Conservation (phyloP, 2,888 invertebrate genomes). For the Sympetrum striolatum region DNA sequence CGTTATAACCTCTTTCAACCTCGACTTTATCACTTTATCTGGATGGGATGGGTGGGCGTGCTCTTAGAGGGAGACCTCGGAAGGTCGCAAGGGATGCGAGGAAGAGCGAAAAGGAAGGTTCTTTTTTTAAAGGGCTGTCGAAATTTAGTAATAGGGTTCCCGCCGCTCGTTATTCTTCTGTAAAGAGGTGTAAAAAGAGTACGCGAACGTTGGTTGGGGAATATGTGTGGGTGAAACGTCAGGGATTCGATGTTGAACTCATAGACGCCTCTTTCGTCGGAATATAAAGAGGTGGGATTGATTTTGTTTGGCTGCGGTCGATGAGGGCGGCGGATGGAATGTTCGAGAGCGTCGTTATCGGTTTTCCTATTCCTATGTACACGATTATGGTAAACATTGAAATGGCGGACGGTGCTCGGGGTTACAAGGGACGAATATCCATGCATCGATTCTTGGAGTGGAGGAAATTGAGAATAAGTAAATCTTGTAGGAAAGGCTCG, state of each 20-base stretch:
- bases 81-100: not conserved
- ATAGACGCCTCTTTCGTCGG: not conserved
- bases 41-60: not conserved
- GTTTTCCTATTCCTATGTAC: not conserved
- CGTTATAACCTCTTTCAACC: slow-evolving; percentile 13
- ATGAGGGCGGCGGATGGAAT: not conserved
- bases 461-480: too few relatives aligned
- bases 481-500: too few relatives aligned
- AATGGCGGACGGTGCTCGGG: too few relatives aligned
- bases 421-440: too few relatives aligned
- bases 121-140: not conserved
- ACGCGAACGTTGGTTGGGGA: not conserved
- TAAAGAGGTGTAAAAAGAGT: not conserved
- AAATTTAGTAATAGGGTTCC: not conserved
- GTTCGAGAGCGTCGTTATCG: not conserved
- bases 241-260: not conserved
- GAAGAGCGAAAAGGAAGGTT: not conserved
- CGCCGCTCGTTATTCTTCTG: not conserved
- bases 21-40: not conserved
- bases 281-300: not conserved
- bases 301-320: not conserved
- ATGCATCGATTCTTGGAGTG: too few relatives aligned
- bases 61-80: not conserved
- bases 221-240: not conserved
- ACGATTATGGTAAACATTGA: not conserved